Evolutionary conservation across 2,113 vertebrate genomes (phyloP).

Genomic region (Psilopsiagon aurifrons): DNA sequence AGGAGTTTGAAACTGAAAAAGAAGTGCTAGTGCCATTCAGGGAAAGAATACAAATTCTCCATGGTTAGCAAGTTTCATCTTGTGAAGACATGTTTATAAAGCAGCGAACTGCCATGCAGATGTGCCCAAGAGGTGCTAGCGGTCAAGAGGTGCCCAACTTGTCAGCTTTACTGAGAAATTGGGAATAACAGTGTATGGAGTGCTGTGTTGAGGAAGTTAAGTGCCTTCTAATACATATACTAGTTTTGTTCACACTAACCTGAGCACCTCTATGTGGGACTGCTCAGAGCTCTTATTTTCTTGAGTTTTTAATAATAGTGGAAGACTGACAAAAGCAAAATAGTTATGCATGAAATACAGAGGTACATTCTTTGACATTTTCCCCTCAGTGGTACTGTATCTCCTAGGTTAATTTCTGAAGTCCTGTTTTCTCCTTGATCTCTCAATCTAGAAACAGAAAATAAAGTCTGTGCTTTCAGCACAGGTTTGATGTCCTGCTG

Average conservation of each 20-base stretch:
- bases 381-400: not conserved
- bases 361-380: not conserved
- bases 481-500: not conserved
- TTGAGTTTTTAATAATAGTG: not conserved
- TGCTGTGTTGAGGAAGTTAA: not conserved
- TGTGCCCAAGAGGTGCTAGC: not conserved
- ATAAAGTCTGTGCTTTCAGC: not conserved
- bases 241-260: not conserved
- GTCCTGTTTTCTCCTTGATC: not conserved
- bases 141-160: not conserved
- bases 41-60: not conserved
- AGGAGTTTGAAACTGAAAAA: not conserved
- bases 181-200: not conserved
- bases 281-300: not conserved
- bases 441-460: not conserved
- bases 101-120: not conserved
- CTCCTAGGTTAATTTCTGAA: not conserved
- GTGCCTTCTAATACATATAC: not conserved
- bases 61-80: not conserved
- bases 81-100: not conserved
- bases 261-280: not conserved
- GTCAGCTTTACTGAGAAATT: not conserved
- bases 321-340: conserved; percentile 3
- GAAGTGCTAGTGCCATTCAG: not conserved
- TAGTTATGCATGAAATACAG: not conserved